Base-by-base conservation (phyloP, 2,113 vertebrate species). In the Python bivittatus region DNA sequence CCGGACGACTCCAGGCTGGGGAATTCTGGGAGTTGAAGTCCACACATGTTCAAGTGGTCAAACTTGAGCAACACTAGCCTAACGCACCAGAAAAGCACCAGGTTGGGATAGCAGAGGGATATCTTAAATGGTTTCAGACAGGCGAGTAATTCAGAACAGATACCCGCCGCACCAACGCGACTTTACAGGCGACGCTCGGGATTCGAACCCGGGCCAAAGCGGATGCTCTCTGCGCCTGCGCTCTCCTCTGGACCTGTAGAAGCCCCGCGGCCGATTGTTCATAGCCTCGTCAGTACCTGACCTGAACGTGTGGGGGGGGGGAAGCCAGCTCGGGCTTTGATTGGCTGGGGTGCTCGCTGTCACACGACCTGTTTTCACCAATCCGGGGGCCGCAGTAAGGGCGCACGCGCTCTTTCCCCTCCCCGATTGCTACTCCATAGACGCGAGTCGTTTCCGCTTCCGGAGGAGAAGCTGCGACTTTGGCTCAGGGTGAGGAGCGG, bases 381-480 rank as follows among this genome's bases (percentile, higher is more conserved):
- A 25, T 27, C 33, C 84, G 27, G 53, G 13, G 48, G 27, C 33
- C 27, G 38, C 56, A 38, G 33, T 38, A 23, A 56, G 48, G 33
- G 6, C 12, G 25, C 10, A 17, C 9, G 17, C 48, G 1, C 7
- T 25, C 25, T 1, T 0, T 29, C 53, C 29, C 38, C 33, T 5
- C 38, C 15, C 1, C 17, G 0, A 4, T 33, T 2, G 1, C 1
- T 0, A 61, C 86, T 64, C 84, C 64, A 33, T n/a, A 57, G 25
- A 23, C 56, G 0, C 1, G 0, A 38, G 52, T 33, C 42, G 64
- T 13, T 56, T 84, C 2, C 61, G 91, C 52, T 92, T 84, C 85
- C 89, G 85, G 91, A 4, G 1, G 5, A 0, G 86, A 13, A 23
- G 86, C 91, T 88, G 91, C 91, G 89, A 53, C 84, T 52, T 85